Evolutionary conservation across 1,140 invertebrate species (phyloP).

Genomic region (Rhizoglyphus robini): DNA sequence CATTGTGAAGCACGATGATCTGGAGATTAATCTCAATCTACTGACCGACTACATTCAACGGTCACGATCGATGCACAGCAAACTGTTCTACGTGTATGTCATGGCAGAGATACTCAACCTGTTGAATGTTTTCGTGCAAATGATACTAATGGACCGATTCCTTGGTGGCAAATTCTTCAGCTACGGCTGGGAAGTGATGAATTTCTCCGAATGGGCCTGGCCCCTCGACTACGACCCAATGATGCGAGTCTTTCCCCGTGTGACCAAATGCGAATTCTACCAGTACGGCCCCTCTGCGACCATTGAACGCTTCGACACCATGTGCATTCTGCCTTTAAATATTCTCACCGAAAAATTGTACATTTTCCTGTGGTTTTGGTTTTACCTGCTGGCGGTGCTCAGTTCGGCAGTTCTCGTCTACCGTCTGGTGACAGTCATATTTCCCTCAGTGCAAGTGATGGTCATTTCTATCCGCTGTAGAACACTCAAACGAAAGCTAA

Average conservation of each 20-base stretch:
- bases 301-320: conserved; percentile 29
- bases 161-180: conserved; percentile 46
- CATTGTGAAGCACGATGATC: neutral
- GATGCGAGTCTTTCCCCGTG: conserved; percentile 59
- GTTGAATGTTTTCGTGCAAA: conserved; percentile 73
- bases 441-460: conserved; percentile 6
- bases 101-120: conserved; percentile 51
- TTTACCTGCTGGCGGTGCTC: conserved; percentile 29
- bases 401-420: conserved; percentile 23
- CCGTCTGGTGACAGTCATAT: conserved; percentile 23
- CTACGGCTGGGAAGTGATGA: conserved; percentile 47
- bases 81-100: conserved; percentile 21
- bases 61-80: neutral
- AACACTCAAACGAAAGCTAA: neutral
- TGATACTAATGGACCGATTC: conserved; percentile 81
- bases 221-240: conserved; percentile 40
- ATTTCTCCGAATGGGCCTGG: conserved; percentile 67
- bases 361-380: conserved; percentile 32
- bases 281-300: conserved; percentile 63
- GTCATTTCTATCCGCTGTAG: neutral
- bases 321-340: conserved; percentile 37
- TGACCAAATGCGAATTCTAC: conserved; percentile 84
- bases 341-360: conserved; percentile 36
- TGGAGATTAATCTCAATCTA: neutral
- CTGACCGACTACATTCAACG: neutral